Evolutionary conservation across 2,113 vertebrate genomes (phyloP), one percentile per base, ranked within the genome.

Genomic region (Channa argus): DNA sequence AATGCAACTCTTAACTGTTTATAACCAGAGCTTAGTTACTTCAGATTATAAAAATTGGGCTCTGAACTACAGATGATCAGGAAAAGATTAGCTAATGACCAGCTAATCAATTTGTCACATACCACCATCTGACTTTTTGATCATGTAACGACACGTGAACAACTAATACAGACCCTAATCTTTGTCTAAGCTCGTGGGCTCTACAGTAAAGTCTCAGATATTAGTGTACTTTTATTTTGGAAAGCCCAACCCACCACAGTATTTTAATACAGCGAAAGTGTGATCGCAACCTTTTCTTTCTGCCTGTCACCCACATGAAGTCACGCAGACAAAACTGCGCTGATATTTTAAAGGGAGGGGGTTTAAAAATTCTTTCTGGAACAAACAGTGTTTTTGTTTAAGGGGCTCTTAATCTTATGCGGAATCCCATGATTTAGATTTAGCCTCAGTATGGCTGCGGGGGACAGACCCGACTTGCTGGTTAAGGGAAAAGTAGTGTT

Each of bases 351-450:
- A 58, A 54, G 54, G 38, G 51, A 54, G 54, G 38, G 51, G 77
- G 11, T 12, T 72, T 41, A 44, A 66, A 83, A 66, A 54, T 49
- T 45, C 33, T 15, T 8, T 2, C 9, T 37, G 8, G 80, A 93
- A 94, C 89, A 94, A 92, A 88, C 59, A 49, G 39, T 52, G 69
- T 50, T 91, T 89, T 86, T 94, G 92, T 94, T 86, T 71, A 44
- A 36, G 63, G 65, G 41, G 52, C 45, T 5, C 15, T 64, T 92
- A 93, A 92, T 92, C 91, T 87, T 79, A 77, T 77, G 84, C 87
- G 68, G 84, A 86, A 87, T 85, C 94, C 76, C 89, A 91, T 94
- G 94, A 94, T 85, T 94, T 86, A 47, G 91, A 92, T 94, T 92
- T 91, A 74, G 75, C 67, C 55, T 51, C 65, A 62, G 83, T 83